These are phyloP conservation scores for Zaprionus bogoriensis DNA, from an alignment of 2,888 invertebrate species.

Conservation along the genomic window DNA sequence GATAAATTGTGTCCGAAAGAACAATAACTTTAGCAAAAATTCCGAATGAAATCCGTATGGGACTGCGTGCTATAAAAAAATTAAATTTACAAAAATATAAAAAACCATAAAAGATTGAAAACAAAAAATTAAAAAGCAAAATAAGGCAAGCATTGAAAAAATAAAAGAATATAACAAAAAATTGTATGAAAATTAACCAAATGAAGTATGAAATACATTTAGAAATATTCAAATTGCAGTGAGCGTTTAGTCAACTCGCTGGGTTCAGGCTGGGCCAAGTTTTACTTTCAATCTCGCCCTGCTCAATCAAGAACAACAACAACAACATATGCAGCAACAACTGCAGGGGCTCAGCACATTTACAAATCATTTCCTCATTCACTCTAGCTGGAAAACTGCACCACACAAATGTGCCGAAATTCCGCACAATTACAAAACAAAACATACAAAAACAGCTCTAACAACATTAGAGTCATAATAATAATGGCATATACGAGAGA, in stretches of 20 bases:
- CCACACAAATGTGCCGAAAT: constrained; percentile 37
- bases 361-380: constrained; percentile 35
- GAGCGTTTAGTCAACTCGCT: neutral
- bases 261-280: neutral
- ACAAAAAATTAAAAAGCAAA: neutral
- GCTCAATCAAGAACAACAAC: constrained; percentile 14
- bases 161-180: neutral
- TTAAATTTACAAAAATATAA: neutral
- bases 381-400: constrained; percentile 18
- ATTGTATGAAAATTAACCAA: neutral
- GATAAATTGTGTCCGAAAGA: constrained; percentile 31
- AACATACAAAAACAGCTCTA: constrained; percentile 22
- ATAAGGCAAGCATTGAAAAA: too few species aligned
- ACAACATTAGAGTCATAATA: constrained; percentile 48
- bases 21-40: constrained; percentile 5
- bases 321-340: neutral
- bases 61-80: neutral
- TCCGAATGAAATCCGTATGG: neutral
- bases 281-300: neutral
- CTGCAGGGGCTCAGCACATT: constrained; percentile 4
- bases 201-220: neutral
- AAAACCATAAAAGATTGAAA: neutral
- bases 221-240: neutral
- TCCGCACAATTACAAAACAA: constrained; percentile 30
- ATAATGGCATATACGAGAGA: constrained; percentile 20